Evolutionary conservation across 92 coral and sea anemone species (phyloP), one percentile per base, ranked within the genome.

Genomic region (Epizoanthus fatuus): DNA sequence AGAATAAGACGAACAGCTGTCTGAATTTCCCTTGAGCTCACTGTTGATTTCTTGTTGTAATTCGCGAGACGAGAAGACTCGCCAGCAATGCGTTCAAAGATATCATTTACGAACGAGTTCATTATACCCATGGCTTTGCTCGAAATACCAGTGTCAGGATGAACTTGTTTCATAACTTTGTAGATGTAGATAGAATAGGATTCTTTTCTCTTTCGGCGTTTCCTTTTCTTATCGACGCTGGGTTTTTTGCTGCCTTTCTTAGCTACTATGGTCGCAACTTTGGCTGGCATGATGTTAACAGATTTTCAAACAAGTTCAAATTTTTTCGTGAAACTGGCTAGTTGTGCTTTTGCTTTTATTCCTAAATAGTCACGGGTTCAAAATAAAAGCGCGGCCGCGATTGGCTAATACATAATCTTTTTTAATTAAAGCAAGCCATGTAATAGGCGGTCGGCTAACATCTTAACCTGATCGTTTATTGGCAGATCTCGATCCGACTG

Each of bases 71-170:
- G 70, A 71, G 85, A 79, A 72, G 86, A 45, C 75, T 86, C 90
- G 59, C 81, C 86, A 66, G 94, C 94, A 74, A 90, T 90, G 22
- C 94, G 89, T 84, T 90, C 94, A 86, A 90, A 90, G 75, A 90
- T 81, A 42, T 89, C 92, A 78, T 76, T 76, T 11, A 94, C 95
- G 88, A 91, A 86, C 38, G 90, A 86, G 67, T 86, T 79, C 89
- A 87, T 22, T 0, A 22, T 22, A 0, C 25, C 25, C 25, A 22
- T 22, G 25, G 25, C 25, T 0, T 74, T 86, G 83, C 89, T 91
- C 66, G 89, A 87, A 52, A 91, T 91, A 5, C 94, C 94, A 40
- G 94, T 91, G 67, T 91, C 94, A 1, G 94, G 94, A 73, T 91
- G 94, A 69, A 91, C 94, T 71, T 91, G 88, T 22, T 22, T 22